These are phyloP conservation scores for Apamea anceps DNA, from an alignment of 2,888 invertebrate genomes.

Conservation along the genomic window DNA sequence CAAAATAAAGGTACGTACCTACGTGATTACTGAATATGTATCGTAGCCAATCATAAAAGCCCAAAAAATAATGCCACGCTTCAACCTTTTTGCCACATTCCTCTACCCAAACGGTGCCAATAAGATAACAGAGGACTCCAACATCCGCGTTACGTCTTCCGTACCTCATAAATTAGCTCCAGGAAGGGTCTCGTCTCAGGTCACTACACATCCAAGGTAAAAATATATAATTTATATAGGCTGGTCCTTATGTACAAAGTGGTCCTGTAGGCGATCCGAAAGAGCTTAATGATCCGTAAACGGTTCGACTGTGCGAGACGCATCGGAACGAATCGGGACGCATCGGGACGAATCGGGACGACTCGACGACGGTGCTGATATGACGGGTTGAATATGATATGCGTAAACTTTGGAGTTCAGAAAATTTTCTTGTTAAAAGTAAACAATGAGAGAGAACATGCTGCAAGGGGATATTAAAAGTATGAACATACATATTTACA, in stretches of 20 bases:
- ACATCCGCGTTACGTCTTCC: conserved; percentile 41
- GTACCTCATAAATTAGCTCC: conserved; percentile 58
- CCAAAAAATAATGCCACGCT: not conserved
- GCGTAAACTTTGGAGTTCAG: conserved; percentile 42
- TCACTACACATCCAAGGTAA: conserved; percentile 63
- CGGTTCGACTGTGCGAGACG: conserved; percentile 59
- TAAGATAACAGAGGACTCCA: conserved; percentile 30
- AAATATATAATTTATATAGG: conserved; percentile 62
- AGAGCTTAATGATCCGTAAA: conserved; percentile 76
- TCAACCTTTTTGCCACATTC: not conserved
- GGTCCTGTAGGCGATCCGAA: conserved; percentile 63
- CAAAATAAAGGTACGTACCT: not conserved
- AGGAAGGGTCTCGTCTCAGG: conserved; percentile 57
- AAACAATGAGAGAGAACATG: not conserved
- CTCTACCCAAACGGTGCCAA: not conserved
- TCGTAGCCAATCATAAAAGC: not conserved
- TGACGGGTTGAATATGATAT: conserved; percentile 45
- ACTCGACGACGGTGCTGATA: conserved; percentile 47
- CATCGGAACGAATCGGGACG: conserved; percentile 62
- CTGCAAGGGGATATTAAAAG: not conserved
- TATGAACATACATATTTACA: not conserved
- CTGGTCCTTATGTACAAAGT: conserved; percentile 58
- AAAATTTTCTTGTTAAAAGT: conserved; percentile 12
- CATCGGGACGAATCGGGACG: conserved; percentile 58
- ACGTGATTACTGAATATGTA: not conserved